phyloP scores from a whole-genome alignment of 2,888 invertebrate genomes.

The Amphimallon solstitiale region DNA sequence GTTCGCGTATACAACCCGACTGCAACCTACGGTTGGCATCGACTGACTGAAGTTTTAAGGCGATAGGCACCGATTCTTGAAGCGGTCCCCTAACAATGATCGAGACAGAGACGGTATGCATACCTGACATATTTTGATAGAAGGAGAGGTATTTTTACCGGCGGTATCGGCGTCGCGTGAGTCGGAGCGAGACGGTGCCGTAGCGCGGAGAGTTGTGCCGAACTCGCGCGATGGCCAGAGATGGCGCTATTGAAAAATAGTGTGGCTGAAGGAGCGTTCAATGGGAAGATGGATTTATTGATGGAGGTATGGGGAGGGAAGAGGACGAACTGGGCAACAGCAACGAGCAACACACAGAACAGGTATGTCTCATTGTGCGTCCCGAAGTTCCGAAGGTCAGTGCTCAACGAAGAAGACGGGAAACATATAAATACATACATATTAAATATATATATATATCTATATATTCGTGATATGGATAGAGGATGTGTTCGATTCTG shows the following conservation, averaged over 20 bases:
- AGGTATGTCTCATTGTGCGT: slow-evolving; percentile 48
- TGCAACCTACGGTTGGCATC: slow-evolving; percentile 44
- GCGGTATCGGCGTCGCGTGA: not conserved
- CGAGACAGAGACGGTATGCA: slow-evolving; percentile 59
- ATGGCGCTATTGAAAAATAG: slow-evolving; percentile 19
- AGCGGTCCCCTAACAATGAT: slow-evolving; percentile 52
- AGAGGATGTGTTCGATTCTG: too few species aligned
- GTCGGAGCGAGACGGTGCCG: not conserved
- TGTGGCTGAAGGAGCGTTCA: slow-evolving; percentile 41
- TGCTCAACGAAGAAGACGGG: not conserved
- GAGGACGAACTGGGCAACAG: slow-evolving; percentile 26
- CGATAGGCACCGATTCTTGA: slow-evolving; percentile 43
- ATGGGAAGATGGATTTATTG: slow-evolving; percentile 44
- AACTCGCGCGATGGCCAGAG: slow-evolving; percentile 6
- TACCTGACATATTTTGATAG: slow-evolving; percentile 60
- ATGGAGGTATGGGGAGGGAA: slow-evolving; percentile 36
- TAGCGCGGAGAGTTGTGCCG: not conserved
- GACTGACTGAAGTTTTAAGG: slow-evolving; percentile 50
- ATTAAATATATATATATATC: too few species aligned
- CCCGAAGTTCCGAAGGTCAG: slow-evolving; percentile 40
- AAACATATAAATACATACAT: not conserved
- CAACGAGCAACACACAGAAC: too few species aligned
- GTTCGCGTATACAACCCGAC: slow-evolving; percentile 38
- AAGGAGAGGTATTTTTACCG: slow-evolving; percentile 42
- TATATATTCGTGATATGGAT: too few species aligned